Conservation (phyloP, 2,797 vertebrate genomes). For the Dicrostonyx torquatus region DNA sequence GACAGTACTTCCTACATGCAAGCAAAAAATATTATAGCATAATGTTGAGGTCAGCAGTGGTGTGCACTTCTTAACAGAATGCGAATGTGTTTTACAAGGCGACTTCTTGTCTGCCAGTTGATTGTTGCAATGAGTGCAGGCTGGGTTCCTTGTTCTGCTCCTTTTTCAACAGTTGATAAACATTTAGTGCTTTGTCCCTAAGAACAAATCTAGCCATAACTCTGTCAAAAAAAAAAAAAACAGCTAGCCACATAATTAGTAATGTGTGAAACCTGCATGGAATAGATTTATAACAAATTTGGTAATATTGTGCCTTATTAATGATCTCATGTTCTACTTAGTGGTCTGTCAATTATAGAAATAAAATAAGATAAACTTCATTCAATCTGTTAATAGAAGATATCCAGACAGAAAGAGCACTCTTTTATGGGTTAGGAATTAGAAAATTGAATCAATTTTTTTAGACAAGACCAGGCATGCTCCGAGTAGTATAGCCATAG, state of each 20-base stretch:
- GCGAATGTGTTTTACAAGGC: neutral
- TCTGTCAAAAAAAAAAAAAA: constrained; percentile 26
- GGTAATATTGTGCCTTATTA: constrained; percentile 26
- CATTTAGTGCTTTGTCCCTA: neutral
- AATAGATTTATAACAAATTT: constrained; percentile 37
- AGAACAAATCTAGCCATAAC: neutral
- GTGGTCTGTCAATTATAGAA: constrained; percentile 19
- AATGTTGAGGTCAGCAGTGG: neutral
- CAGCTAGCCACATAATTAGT: neutral
- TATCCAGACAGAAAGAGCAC: neutral
- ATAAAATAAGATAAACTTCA: constrained; percentile 58
- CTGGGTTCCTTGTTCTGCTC: too few species aligned
- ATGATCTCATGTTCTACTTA: constrained; percentile 37
- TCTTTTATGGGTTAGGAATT: constrained; percentile 20
- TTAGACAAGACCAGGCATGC: neutral
- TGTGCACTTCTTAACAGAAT: neutral
- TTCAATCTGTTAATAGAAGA: constrained; percentile 29
- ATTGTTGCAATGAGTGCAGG: too few species aligned
- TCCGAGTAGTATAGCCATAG: neutral
- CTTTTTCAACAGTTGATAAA: neutral
- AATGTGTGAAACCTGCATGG: neutral
- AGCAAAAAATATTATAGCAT: neutral
- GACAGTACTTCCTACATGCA: neutral
- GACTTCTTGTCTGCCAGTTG: neutral
- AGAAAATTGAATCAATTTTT: constrained; percentile 8